Conservation (phyloP, 2,113 vertebrate species). For the Lepisosteus osseus region DNA sequence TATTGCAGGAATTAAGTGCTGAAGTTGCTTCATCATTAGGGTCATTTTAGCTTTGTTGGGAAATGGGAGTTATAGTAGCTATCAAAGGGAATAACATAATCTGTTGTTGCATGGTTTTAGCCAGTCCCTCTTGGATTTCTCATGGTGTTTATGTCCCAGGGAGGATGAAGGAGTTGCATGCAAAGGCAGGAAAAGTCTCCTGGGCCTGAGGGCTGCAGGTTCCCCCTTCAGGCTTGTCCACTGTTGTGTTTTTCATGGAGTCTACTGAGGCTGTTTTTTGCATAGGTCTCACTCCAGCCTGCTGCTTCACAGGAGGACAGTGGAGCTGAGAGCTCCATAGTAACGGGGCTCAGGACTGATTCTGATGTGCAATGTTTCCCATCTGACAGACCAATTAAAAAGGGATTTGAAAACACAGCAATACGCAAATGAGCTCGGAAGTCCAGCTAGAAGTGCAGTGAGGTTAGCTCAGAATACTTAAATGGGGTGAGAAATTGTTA, state of each 20-base stretch:
- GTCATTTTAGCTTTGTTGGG: not conserved
- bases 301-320: not conserved
- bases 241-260: not conserved
- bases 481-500: not conserved
- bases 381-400: not conserved
- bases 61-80: not conserved
- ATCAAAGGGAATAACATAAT: not conserved
- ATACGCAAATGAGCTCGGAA: not conserved
- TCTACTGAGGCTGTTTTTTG: not conserved
- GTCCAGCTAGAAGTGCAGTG: not conserved
- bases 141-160: not conserved
- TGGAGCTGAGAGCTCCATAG: not conserved
- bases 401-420: not conserved
- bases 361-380: not conserved
- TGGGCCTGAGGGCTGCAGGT: not conserved
- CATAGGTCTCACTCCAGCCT: not conserved
- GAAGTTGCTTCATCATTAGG: not conserved
- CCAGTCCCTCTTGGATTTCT: not conserved
- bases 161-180: not conserved
- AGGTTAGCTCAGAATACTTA: not conserved
- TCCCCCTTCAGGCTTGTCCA: not conserved
- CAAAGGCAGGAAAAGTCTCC: not conserved
- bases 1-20: not conserved
- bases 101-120: not conserved
- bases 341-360: not conserved